phyloP scores from a whole-genome alignment of 2,888 invertebrate species.

The Lingula anatina region DNA sequence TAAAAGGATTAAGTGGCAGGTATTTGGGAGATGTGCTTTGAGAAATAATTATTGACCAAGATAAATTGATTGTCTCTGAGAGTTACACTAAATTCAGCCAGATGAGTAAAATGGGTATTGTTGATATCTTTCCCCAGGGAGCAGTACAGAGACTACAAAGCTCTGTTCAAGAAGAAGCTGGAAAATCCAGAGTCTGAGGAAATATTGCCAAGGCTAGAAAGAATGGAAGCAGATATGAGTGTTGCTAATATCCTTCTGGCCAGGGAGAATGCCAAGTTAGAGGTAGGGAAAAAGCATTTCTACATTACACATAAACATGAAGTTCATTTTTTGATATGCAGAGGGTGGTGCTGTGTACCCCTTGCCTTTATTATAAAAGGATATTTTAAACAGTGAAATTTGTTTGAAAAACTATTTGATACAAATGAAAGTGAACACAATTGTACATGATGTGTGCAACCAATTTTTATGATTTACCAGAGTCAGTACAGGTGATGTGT shows the following conservation, averaged over 20 bases:
- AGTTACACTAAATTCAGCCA: no score
- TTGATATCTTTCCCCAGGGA: slow-evolving; percentile 50
- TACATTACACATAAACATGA: background rate
- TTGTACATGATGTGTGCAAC: no score
- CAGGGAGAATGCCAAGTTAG: slow-evolving; percentile 72
- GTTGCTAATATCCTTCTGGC: slow-evolving; percentile 73
- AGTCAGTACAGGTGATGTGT: no score
- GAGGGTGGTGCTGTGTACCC: background rate
- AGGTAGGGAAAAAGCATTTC: slow-evolving; percentile 56
- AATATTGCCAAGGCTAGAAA: slow-evolving; percentile 67
- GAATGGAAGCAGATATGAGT: slow-evolving; percentile 69
- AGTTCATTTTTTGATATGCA: background rate
- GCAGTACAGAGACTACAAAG: slow-evolving; percentile 66
- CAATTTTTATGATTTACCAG: no score
- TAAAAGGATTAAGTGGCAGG: no score
- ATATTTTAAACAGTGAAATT: background rate
- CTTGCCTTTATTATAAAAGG: background rate
- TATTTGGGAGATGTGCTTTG: no score
- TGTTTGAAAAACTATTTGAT: background rate
- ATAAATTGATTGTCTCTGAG: no score
- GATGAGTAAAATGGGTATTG: no score
- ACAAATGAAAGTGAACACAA: no score
- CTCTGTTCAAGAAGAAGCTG: slow-evolving; percentile 67
- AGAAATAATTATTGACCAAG: no score
- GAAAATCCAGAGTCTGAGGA: slow-evolving; percentile 70